Evolutionary conservation across 2,888 invertebrate species (phyloP).

Genomic region (Orchestes rusci): DNA sequence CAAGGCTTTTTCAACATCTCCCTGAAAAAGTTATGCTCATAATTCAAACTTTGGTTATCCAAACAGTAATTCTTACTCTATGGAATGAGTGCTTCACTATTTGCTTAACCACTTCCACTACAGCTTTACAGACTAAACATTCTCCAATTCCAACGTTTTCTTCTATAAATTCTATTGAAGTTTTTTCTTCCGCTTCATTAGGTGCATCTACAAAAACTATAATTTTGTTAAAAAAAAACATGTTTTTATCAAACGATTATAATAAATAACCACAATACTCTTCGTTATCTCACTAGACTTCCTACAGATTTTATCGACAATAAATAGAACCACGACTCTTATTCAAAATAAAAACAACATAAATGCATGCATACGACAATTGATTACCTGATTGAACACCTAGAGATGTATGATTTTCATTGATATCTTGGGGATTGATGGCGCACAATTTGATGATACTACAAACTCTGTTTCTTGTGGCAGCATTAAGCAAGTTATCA

Average conservation of each 20-base stretch:
- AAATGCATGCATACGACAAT: too few relatives aligned
- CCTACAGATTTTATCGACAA: too few relatives aligned
- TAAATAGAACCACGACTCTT: too few relatives aligned
- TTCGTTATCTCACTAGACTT: too few relatives aligned
- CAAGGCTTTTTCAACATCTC: slow-evolving; percentile 5
- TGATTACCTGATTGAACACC: too few relatives aligned
- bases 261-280: too few relatives aligned
- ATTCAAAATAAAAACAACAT: too few relatives aligned
- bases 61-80: slow-evolving; percentile 5
- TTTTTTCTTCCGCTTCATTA: not conserved
- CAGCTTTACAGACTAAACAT: slow-evolving; percentile 12
- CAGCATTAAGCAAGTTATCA: not conserved
- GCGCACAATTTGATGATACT: not conserved
- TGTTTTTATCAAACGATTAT: not conserved
- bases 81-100: slow-evolving; percentile 4
- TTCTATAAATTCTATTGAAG: not conserved
- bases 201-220: not conserved
- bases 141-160: slow-evolving; percentile 2
- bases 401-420: too few relatives aligned
- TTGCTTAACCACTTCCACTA: slow-evolving; percentile 10
- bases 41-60: too few relatives aligned
- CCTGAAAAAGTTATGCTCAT: too few relatives aligned
- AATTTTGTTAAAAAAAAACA: not conserved
- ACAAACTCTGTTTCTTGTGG: slow-evolving; percentile 2
- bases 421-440: too few relatives aligned